phyloP scores from a whole-genome alignment of 1,140 invertebrate genomes.

The Caerostris extrusa region DNA sequence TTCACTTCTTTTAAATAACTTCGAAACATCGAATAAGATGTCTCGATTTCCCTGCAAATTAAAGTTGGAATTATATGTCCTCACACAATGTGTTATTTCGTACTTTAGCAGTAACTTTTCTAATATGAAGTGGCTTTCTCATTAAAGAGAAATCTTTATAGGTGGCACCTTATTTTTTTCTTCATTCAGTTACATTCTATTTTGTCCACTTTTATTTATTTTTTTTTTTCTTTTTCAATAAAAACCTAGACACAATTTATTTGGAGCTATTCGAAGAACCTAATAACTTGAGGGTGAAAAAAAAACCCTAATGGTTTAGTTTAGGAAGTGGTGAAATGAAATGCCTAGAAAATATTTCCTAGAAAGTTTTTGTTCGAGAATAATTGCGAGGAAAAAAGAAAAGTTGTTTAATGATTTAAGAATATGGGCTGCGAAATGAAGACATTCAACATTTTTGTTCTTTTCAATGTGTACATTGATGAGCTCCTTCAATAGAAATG shows the following conservation, averaged over 20 bases:
- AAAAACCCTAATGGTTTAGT: neutral
- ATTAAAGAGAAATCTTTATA: neutral
- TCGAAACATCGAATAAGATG: neutral
- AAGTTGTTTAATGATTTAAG: neutral
- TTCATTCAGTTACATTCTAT: neutral
- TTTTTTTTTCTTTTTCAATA: neutral
- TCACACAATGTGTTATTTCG: neutral
- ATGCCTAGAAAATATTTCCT: neutral
- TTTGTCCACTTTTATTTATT: neutral
- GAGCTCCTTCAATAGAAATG: neutral
- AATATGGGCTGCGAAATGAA: neutral
- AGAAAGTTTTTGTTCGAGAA: neutral
- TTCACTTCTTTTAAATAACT: neutral
- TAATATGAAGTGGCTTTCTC: neutral
- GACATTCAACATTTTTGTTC: neutral
- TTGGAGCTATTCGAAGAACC: neutral
- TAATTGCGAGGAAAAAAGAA: neutral
- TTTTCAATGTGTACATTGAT: neutral
- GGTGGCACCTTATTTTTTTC: neutral
- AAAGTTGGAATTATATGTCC: neutral
- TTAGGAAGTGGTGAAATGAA: neutral
- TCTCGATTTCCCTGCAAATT: neutral
- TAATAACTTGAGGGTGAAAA: neutral
- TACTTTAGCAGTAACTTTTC: neutral
- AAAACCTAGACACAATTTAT: neutral